A percentile compares a stretch with the other conserved stretches of the same genome.
phyloP scores from a whole-genome alignment of 2,113 vertebrate species.

The Nipponia nippon region DNA sequence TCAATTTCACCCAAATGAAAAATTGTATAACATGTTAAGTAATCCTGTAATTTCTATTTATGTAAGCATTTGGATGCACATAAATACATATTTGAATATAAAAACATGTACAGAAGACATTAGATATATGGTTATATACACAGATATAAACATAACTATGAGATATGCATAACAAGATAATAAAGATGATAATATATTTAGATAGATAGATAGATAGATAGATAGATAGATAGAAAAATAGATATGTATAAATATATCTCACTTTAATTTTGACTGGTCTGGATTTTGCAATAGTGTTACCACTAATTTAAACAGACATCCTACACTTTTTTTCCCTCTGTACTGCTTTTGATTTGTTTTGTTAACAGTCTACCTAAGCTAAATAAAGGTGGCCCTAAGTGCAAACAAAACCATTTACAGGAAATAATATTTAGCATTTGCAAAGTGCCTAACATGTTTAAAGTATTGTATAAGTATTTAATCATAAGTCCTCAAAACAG shows the following conservation, averaged over 20 bases:
- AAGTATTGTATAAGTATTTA: background rate
- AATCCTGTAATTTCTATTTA: background rate
- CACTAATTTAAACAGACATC: background rate
- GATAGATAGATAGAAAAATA: background rate
- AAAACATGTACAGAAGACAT: background rate
- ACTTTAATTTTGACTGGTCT: background rate
- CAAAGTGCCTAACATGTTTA: background rate
- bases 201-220: background rate
- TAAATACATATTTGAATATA: background rate
- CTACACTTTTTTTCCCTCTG: background rate
- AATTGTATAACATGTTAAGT: background rate
- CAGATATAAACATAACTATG: background rate
- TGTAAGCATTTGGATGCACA: background rate
- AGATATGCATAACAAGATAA: background rate
- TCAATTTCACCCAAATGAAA: background rate
- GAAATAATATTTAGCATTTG: background rate
- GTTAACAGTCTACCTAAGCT: background rate
- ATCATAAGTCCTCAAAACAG: background rate
- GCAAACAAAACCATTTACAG: background rate
- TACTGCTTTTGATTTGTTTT: background rate
- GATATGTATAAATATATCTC: background rate
- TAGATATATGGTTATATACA: background rate
- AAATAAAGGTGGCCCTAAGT: background rate
- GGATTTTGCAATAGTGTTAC: background rate
- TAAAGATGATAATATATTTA: background rate